Percentiles rank a stretch among this genome's conserved stretches.
Conservation (phyloP, 2,888 invertebrate species). For the Drosophila melanosoma region DNA sequence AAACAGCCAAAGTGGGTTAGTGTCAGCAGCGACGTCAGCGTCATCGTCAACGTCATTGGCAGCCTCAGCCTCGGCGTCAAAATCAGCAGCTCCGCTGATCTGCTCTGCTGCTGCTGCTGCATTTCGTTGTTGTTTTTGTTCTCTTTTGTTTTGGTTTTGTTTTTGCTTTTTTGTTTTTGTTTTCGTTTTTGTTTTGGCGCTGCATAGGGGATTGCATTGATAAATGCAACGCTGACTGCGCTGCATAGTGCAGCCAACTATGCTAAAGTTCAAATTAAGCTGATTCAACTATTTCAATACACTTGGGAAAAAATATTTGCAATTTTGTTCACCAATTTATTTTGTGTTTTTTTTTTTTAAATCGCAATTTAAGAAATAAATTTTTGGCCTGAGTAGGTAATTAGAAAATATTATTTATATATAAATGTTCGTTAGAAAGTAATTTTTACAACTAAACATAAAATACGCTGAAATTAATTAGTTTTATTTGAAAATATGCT, state of each 20-base stretch:
- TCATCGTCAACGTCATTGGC: conserved; percentile 7
- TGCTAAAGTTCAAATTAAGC: conserved; percentile 1
- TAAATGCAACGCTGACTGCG: conserved; percentile 33
- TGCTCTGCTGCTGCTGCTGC: conserved; percentile 1
- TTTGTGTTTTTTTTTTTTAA: background rate
- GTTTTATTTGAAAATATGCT: background rate
- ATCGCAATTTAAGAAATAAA: background rate
- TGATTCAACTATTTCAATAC: background rate
- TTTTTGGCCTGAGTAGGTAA: background rate
- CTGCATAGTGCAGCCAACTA: conserved; percentile 23
- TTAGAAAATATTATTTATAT: background rate
- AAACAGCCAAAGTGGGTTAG: conserved; percentile 59
- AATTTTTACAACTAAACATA: background rate
- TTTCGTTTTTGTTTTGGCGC: conserved; percentile 5
- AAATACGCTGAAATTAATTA: background rate
- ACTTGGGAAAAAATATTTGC: background rate
- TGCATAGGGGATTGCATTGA: conserved; percentile 31
- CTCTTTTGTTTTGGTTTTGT: conserved; percentile 14
- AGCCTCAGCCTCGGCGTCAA: background rate
- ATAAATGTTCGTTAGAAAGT: background rate
- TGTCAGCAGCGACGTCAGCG: conserved; percentile 52
- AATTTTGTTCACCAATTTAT: background rate
- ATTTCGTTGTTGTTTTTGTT: conserved; percentile 17
- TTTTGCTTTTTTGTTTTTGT: background rate
- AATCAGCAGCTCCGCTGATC: background rate